Percentiles rank a stretch among this genome's conserved stretches.
These are phyloP conservation scores for Burhinus bistriatus DNA, from an alignment of 2,113 vertebrate genomes.

Conservation along the genomic window DNA sequence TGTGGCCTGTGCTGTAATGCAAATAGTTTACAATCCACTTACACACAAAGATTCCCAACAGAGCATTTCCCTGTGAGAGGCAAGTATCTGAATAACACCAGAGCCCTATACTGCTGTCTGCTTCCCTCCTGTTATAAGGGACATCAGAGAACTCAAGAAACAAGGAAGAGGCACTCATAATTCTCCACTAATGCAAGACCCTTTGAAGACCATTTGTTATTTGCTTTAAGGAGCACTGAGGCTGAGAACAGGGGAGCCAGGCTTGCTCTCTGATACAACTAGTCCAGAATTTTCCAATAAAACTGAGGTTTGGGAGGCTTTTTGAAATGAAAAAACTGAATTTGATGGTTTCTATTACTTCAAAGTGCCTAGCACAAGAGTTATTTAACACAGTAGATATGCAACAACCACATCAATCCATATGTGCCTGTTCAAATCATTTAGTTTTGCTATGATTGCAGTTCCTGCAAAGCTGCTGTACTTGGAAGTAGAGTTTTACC, in stretches of 20 bases:
- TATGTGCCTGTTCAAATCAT: not conserved
- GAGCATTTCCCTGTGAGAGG: not conserved
- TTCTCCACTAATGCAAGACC: not conserved
- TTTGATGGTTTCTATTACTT: not conserved
- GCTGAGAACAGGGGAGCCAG: not conserved
- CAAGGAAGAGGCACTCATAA: not conserved
- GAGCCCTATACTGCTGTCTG: not conserved
- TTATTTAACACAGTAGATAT: not conserved
- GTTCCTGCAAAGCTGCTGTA: not conserved
- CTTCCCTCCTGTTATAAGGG: not conserved
- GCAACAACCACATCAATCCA: not conserved
- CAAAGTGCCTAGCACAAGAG: not conserved
- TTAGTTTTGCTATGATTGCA: not conserved
- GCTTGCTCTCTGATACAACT: not conserved
- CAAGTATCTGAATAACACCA: not conserved
- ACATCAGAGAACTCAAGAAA: not conserved
- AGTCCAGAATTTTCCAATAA: not conserved
- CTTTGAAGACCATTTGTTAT: not conserved
- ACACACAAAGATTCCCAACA: not conserved
- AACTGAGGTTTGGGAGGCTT: not conserved
- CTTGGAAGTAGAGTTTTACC: not conserved
- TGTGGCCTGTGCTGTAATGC: not conserved
- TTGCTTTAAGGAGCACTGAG: not conserved
- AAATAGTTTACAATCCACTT: not conserved
- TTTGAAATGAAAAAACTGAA: not conserved